These are phyloP conservation scores for Ostrea edulis DNA, from an alignment of 1,140 invertebrate species.

Conservation along the genomic window DNA sequence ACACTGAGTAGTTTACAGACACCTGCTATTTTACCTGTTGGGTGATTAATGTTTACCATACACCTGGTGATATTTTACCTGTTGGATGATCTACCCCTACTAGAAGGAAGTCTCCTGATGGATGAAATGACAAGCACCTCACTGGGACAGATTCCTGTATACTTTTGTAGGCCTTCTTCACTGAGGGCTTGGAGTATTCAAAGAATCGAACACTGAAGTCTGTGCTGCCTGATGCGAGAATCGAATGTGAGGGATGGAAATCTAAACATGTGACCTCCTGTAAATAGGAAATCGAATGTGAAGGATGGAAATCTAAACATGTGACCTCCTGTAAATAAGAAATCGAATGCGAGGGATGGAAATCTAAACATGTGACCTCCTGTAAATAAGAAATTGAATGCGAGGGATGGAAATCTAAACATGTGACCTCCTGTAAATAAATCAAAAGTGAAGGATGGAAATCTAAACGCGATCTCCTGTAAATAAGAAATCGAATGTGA, in stretches of 20 bases:
- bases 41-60: not conserved
- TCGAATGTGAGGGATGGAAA: slow-evolving; percentile 93
- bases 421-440: no score
- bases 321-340: no score
- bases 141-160: slow-evolving; percentile 96
- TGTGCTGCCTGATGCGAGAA: slow-evolving; percentile 94
- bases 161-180: slow-evolving; percentile 97
- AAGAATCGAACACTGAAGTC: slow-evolving; percentile 98
- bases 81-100: slow-evolving; percentile 95
- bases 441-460: no score
- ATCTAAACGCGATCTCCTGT: no score
- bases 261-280: slow-evolving; percentile 96
- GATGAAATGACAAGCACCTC: slow-evolving; percentile 94
- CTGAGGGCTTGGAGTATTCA: slow-evolving; percentile 98
- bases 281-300: not conserved
- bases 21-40: no score
- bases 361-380: no score
- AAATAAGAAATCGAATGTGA: no score
- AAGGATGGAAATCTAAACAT: no score
- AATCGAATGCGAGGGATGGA: no score
- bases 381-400: no score
- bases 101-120: slow-evolving; percentile 94
- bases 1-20: no score
- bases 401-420: no score
- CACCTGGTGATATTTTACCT: slow-evolving; percentile 68